Conservation (phyloP, 2,113 vertebrate species). For the Naja naja region DNA sequence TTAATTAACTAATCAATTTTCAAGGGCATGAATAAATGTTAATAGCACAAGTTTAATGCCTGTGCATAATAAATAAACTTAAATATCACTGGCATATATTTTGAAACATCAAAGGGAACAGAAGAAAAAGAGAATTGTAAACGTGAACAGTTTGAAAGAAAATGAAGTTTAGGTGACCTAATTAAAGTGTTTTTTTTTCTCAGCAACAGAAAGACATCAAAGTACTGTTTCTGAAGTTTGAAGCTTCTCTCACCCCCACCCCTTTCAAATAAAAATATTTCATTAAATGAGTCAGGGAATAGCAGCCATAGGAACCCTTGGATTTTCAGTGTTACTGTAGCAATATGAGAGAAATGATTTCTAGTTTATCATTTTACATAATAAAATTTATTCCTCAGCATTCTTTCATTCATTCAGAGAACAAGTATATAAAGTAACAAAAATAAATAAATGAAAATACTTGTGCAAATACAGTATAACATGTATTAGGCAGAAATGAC, state of each 20-base stretch:
- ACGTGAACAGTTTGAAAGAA: slow-evolving; percentile 64
- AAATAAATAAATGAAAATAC: slow-evolving; percentile 27
- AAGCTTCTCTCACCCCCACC: neutral
- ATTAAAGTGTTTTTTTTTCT: slow-evolving; percentile 55
- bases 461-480: slow-evolving; percentile 43
- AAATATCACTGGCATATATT: slow-evolving; percentile 64
- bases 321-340: slow-evolving; percentile 45
- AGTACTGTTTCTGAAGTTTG: slow-evolving; percentile 58
- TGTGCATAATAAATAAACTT: slow-evolving; percentile 74
- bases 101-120: slow-evolving; percentile 68
- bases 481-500: slow-evolving; percentile 27
- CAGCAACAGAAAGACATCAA: slow-evolving; percentile 60
- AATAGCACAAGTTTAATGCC: slow-evolving; percentile 69
- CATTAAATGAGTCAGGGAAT: slow-evolving; percentile 56
- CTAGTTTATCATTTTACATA: slow-evolving; percentile 57
- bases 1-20: slow-evolving; percentile 74
- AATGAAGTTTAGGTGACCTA: slow-evolving; percentile 64
- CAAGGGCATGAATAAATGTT: slow-evolving; percentile 69
- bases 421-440: neutral
- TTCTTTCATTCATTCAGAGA: slow-evolving; percentile 43
- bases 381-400: slow-evolving; percentile 52
- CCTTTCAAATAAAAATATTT: slow-evolving; percentile 61
- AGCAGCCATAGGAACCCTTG: slow-evolving; percentile 46
- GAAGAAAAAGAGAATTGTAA: slow-evolving; percentile 57
- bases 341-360: slow-evolving; percentile 52